Conservation (phyloP, 2,113 vertebrate species). For the Ammodytes marinus region DNA sequence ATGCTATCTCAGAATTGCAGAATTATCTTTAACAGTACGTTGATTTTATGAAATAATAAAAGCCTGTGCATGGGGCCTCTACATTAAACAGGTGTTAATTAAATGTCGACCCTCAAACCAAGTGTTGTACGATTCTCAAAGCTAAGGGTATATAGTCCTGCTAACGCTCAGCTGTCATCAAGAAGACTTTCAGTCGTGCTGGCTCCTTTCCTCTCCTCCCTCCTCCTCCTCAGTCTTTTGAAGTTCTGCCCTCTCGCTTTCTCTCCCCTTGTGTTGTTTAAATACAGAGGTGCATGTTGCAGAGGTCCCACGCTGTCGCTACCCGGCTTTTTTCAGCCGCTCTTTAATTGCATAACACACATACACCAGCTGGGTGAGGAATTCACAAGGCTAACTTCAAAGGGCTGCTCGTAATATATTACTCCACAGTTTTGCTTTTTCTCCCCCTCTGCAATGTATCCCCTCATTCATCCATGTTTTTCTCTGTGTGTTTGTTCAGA, state of each 20-base stretch:
- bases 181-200: conserved; percentile 18
- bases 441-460: background rate
- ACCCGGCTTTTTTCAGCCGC: conserved; percentile 21
- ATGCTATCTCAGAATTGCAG: background rate
- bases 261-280: conserved; percentile 24
- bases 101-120: background rate
- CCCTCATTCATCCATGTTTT: background rate
- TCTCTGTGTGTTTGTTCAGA: conserved; percentile 73
- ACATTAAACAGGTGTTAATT: conserved; percentile 1
- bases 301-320: conserved; percentile 41
- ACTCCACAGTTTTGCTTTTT: conserved; percentile 14
- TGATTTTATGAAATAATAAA: background rate
- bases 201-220: background rate
- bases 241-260: conserved; percentile 20
- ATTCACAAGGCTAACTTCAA: conserved; percentile 60
- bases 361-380: conserved; percentile 68
- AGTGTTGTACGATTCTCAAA: background rate
- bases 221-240: conserved; percentile 18
- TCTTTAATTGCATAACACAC: conserved; percentile 47
- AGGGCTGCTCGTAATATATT: conserved; percentile 40
- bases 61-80: background rate
- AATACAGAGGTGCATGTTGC: conserved; percentile 38
- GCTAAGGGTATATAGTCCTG: conserved; percentile 15
- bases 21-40: too few relatives aligned
- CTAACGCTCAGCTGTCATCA: conserved; percentile 12